Conservation (phyloP, 2,797 vertebrate species). For the Liparis tanakae region DNA sequence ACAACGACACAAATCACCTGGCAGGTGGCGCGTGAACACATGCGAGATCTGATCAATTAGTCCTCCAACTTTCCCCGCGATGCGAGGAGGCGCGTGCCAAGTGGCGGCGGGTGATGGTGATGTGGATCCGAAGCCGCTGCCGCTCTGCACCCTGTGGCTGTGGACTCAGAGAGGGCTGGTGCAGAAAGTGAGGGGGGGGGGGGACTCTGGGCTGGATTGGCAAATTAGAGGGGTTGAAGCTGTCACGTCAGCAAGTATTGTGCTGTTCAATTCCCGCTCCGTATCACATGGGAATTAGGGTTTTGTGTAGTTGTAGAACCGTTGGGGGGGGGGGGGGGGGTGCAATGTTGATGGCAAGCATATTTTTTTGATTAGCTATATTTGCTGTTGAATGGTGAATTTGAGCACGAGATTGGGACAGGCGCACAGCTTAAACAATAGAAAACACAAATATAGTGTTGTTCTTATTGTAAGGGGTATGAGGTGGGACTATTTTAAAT, state of each 20-base stretch:
- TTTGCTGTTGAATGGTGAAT: slow-evolving; percentile 10
- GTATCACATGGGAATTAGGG: slow-evolving; percentile 16
- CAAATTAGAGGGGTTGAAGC: slow-evolving; percentile 62
- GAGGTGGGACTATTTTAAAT: not conserved
- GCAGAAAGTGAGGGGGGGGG: slow-evolving; percentile 35
- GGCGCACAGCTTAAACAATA: not conserved
- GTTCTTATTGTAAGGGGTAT: not conserved
- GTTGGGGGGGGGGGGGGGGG: too few relatives aligned
- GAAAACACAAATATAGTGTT: not conserved
- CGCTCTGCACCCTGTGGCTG: slow-evolving; percentile 53
- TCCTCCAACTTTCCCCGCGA: slow-evolving; percentile 62
- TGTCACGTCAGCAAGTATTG: slow-evolving; percentile 64
- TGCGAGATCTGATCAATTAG: slow-evolving; percentile 11
- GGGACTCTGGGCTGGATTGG: slow-evolving; percentile 52
- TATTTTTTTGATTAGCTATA: slow-evolving; percentile 16
- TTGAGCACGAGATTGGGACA: slow-evolving; percentile 3
- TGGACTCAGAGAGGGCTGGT: slow-evolving; percentile 46
- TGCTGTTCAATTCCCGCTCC: slow-evolving; percentile 37
- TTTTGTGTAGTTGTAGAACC: not conserved
- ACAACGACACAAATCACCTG: slow-evolving; percentile 20
- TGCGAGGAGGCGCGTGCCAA: not conserved
- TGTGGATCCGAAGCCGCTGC: slow-evolving; percentile 31
- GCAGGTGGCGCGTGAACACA: not conserved
- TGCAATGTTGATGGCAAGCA: slow-evolving; percentile 12
- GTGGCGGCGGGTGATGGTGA: slow-evolving; percentile 6